A percentile compares a stretch with the other conserved stretches of the same genome.
Evolutionary conservation across 2,888 invertebrate species (phyloP).

Genomic region (Lasioglossum figueresi): DNA sequence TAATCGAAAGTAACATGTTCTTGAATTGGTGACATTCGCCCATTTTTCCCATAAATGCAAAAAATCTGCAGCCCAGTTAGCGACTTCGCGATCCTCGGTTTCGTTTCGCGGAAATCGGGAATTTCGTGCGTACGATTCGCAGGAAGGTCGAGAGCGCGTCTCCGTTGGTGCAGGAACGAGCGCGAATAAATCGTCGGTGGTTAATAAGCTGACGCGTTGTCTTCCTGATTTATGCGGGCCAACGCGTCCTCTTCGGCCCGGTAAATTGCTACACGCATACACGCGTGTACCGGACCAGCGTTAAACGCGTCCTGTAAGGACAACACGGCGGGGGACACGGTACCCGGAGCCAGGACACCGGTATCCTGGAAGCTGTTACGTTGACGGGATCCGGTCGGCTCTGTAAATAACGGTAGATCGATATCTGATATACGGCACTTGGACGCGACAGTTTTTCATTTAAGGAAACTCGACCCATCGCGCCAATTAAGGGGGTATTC

Average conservation of each 20-base stretch:
- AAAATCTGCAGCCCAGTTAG: neutral
- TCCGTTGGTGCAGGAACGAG: conserved; percentile 39
- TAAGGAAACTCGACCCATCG: conserved; percentile 34
- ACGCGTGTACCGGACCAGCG: conserved; percentile 52
- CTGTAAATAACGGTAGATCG: conserved; percentile 62
- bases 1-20: neutral
- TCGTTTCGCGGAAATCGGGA: neutral
- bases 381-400: conserved; percentile 58
- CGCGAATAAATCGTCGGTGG: conserved; percentile 64
- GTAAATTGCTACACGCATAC: conserved; percentile 66
- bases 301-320: conserved; percentile 60
- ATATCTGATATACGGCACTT: conserved; percentile 48
- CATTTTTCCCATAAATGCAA: neutral
- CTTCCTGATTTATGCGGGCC: conserved; percentile 73
- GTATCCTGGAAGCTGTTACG: conserved; percentile 64
- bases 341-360: conserved; percentile 49
- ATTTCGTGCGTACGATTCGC: neutral
- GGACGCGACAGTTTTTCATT: conserved; percentile 45
- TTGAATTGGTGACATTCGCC: neutral
- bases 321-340: conserved; percentile 52
- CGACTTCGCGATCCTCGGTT: neutral
- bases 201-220: conserved; percentile 75
- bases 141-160: neutral
- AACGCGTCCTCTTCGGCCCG: conserved; percentile 67
- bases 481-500: conserved; percentile 32